Conservation (phyloP, 2,113 vertebrate species). For the Camelus dromedarius region DNA sequence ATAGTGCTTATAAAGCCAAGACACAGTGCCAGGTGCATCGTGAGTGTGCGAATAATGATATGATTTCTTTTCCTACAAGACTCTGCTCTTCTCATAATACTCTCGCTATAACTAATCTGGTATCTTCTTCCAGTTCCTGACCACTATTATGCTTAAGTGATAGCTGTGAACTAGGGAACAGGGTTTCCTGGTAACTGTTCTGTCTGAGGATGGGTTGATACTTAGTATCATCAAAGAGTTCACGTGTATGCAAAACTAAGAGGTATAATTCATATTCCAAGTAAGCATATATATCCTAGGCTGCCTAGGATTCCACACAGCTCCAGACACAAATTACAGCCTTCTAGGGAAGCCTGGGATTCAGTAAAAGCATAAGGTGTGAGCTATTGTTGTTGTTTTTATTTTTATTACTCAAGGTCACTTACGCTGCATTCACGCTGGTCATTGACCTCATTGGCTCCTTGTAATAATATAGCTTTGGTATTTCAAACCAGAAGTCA, state of each 20-base stretch:
- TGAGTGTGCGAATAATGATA: not conserved
- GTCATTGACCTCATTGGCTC: not conserved
- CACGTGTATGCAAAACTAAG: not conserved
- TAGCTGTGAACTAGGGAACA: not conserved
- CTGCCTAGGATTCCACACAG: not conserved
- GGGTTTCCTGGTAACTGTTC: not conserved
- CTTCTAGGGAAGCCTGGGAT: not conserved
- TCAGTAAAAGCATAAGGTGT: not conserved
- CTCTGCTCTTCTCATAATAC: not conserved
- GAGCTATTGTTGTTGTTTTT: not conserved
- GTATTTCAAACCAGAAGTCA: not conserved
- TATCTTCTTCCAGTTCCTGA: not conserved
- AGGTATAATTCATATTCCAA: not conserved
- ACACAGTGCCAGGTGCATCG: not conserved
- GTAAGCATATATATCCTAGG: not conserved
- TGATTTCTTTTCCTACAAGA: not conserved
- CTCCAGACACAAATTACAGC: not conserved
- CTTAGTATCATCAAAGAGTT: not conserved
- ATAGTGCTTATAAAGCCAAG: not conserved
- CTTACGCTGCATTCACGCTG: not conserved
- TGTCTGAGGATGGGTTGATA: not conserved
- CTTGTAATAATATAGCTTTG: not conserved
- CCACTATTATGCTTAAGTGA: not conserved
- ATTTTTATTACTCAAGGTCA: constrained; percentile 4
- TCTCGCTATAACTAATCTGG: not conserved